Evolutionary conservation across 2,113 vertebrate genomes (phyloP).

Genomic region (Halichoeres trimaculatus): DNA sequence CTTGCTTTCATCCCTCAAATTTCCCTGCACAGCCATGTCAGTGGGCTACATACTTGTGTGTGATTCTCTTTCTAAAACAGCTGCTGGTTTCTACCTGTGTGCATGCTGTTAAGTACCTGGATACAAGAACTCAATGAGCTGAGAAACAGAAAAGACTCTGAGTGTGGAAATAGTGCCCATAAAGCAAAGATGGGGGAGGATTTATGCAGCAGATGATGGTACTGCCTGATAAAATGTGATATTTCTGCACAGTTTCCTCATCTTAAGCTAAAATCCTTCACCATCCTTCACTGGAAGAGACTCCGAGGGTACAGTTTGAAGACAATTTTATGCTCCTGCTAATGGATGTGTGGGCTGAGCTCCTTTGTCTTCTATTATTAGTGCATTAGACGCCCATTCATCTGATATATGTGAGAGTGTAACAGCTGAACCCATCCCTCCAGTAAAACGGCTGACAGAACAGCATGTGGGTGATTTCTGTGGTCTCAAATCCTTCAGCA

Average conservation of each 20-base stretch:
- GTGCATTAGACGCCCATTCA: background rate
- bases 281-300: background rate
- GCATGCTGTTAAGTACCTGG: background rate
- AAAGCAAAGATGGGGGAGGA: background rate
- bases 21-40: background rate
- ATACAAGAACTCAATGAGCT: background rate
- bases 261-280: background rate
- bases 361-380: conserved; percentile 16
- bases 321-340: conserved; percentile 23
- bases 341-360: conserved; percentile 18
- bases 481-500: background rate
- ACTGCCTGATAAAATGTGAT: background rate
- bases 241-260: background rate
- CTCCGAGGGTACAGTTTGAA: background rate
- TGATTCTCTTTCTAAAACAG: background rate
- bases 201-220: conserved; percentile 8
- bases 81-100: conserved; percentile 4
- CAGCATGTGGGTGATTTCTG: too few species aligned
- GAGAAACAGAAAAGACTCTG: conserved; percentile 2
- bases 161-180: background rate
- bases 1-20: background rate
- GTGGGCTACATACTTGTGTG: background rate
- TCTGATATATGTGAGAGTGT: conserved; percentile 8
- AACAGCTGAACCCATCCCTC: conserved; percentile 16
- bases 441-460: background rate